A percentile compares a stretch with the other conserved stretches of the same genome.
Evolutionary conservation across 2,113 vertebrate species (phyloP).

Genomic region (Tenebrosternarchus preto): DNA sequence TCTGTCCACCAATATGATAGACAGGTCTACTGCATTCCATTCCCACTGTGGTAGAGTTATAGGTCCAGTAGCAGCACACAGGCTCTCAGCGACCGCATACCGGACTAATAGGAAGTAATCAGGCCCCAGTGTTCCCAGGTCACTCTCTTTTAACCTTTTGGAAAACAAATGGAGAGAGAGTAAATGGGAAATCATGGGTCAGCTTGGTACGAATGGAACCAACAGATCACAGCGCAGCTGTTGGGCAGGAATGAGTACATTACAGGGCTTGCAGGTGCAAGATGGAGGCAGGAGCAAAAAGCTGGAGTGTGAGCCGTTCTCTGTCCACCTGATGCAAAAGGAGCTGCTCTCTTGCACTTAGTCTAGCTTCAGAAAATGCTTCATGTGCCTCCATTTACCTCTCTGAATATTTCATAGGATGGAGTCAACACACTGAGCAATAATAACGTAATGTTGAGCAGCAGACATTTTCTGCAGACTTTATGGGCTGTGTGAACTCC

Average conservation of each 20-base stretch:
- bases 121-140: conserved; percentile 55
- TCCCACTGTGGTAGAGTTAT: conserved; percentile 35
- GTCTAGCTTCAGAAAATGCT: conserved; percentile 52
- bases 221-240: conserved; percentile 45
- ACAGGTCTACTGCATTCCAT: conserved; percentile 48
- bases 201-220: conserved; percentile 39
- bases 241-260: conserved; percentile 38
- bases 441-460: conserved; percentile 54
- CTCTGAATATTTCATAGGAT: conserved; percentile 48
- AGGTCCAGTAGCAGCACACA: conserved; percentile 49
- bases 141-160: conserved; percentile 53
- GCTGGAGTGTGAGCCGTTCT: conserved; percentile 32
- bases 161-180: conserved; percentile 49
- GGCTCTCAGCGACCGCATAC: conserved; percentile 53
- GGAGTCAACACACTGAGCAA: conserved; percentile 46
- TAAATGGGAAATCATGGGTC: conserved; percentile 47
- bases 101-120: conserved; percentile 56
- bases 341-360: conserved; percentile 47
- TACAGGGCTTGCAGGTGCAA: conserved; percentile 49
- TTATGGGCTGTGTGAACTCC: conserved; percentile 40
- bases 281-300: conserved; percentile 8
- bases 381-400: conserved; percentile 56
- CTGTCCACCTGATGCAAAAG: conserved; percentile 51
- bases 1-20: conserved; percentile 49
- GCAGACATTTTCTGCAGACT: conserved; percentile 47